Evolutionary conservation across 2,888 invertebrate species (phyloP).

Genomic region (Silvanus unidentatus): DNA sequence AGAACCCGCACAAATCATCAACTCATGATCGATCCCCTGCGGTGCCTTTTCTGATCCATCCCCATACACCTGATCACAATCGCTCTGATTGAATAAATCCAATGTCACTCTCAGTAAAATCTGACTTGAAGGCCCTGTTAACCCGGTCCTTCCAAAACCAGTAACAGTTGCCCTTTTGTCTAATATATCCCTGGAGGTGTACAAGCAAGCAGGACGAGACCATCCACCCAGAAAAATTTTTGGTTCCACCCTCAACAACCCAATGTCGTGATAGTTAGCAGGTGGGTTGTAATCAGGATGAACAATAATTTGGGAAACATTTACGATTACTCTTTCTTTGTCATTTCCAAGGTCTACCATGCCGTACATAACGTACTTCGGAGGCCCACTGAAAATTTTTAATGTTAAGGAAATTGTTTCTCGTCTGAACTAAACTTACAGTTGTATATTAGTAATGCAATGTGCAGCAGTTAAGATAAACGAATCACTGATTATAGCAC

Average conservation of each 20-base stretch:
- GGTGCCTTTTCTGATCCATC: too few species aligned
- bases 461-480: slow-evolving; percentile 65
- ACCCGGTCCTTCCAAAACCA: slow-evolving; percentile 8
- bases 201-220: slow-evolving; percentile 47
- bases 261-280: slow-evolving; percentile 46
- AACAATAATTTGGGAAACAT: slow-evolving; percentile 27
- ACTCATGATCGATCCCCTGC: slow-evolving; percentile 45
- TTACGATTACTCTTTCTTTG: slow-evolving; percentile 7
- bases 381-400: too few species aligned
- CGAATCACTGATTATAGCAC: slow-evolving; percentile 56
- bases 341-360: too few species aligned
- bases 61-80: too few species aligned
- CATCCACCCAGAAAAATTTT: slow-evolving; percentile 39
- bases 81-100: not conserved
- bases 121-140: slow-evolving; percentile 1
- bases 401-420: not conserved
- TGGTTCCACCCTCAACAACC: slow-evolving; percentile 40
- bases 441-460: slow-evolving; percentile 40
- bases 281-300: slow-evolving; percentile 40
- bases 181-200: slow-evolving; percentile 11
- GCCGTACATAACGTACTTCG: too few species aligned
- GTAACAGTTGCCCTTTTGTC: slow-evolving; percentile 5
- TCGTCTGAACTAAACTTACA: slow-evolving; percentile 10
- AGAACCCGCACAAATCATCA: slow-evolving; percentile 54
- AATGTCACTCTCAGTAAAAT: slow-evolving; percentile 3